phyloP scores from a whole-genome alignment of 1,140 invertebrate species.

The Philopotamus ludificatus region DNA sequence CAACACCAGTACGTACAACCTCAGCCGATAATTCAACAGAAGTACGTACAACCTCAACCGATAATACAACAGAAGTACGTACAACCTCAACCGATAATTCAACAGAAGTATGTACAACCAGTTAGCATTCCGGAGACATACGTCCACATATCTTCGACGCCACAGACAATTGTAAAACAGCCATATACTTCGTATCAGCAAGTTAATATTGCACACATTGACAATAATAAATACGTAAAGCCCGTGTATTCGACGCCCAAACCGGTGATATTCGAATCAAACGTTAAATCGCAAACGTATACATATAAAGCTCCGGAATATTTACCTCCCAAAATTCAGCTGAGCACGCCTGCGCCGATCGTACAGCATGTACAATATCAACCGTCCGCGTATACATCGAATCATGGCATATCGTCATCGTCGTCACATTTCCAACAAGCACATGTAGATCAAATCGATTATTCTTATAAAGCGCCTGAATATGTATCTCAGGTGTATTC shows the following conservation, averaged over 20 bases:
- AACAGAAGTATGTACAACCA: conserved; percentile 14
- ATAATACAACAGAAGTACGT: conserved; percentile 19
- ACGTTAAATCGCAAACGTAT: conserved; percentile 40
- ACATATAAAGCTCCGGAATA: conserved; percentile 49
- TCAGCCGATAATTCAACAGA: conserved; percentile 5
- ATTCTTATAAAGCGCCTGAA: background rate
- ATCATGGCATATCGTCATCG: conserved; percentile 23
- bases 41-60: conserved; percentile 5
- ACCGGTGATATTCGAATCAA: conserved; percentile 38
- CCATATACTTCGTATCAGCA: conserved; percentile 45
- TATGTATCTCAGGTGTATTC: conserved; percentile 19
- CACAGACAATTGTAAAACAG: background rate
- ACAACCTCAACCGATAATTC: background rate
- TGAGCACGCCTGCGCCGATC: conserved; percentile 11
- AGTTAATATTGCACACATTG: conserved; percentile 49
- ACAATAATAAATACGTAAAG: conserved; percentile 22
- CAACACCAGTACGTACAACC: conserved; percentile 11
- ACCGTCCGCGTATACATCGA: too few relatives aligned
- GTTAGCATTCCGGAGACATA: background rate
- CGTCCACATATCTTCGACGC: background rate
- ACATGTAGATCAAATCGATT: conserved; percentile 16
- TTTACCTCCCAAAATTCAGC: conserved; percentile 45
- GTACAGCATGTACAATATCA: conserved; percentile 5
- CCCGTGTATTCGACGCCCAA: conserved; percentile 47
- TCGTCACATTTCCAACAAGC: conserved; percentile 30